Base-by-base conservation (phyloP, 2,888 invertebrate genomes). In the Drosophila barbarae region DNA sequence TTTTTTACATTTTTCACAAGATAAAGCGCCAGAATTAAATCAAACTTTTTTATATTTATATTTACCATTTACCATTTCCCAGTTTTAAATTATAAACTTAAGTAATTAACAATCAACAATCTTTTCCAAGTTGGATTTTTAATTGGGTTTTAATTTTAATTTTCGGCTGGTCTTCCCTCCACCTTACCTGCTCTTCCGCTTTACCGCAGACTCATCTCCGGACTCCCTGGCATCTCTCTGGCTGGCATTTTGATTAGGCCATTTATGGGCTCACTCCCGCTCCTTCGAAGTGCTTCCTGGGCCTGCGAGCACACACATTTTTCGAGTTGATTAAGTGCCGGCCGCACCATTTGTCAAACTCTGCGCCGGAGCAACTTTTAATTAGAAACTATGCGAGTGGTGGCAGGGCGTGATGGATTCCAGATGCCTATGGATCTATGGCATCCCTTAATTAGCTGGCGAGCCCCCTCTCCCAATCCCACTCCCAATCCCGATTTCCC, bases 301-400 rank as follows among this genome's bases (percentile, higher is more conserved):
- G 26, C 28, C 30, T 30, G 7, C 28, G 12, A 23, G 34, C 36
- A 26, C 39, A 38, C 47, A 35, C 55, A 39, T 55, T 57, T 57
- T 57, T 26, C 55, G 57, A 32, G 26, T 57, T 60, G 59, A 60
- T 60, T 60, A 60, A 60, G 59, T 46, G 63, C 47, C 47, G 49
- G 59, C 51, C 55, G 46, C 41, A 60, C 51, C 64, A 73, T 74
- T 76, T 73, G 59, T 76, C 73, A 71, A 70, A 67, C 58, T 39
- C 52, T 49, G 13, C 15, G 42, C 13, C 61, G 61, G 61, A 18
- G 39, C 34, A 75, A 77, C 67, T 75, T 75, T 75, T 75, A 77
- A 77, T 75, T 75, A 57, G 70, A 63, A 78, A 70, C 73, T 70
- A 76, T 75, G 73, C 65, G 57, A 6, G 8, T 52, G 42, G 59